Base-by-base conservation (phyloP, 2,113 vertebrate species). In the Odocoileus virginianus region DNA sequence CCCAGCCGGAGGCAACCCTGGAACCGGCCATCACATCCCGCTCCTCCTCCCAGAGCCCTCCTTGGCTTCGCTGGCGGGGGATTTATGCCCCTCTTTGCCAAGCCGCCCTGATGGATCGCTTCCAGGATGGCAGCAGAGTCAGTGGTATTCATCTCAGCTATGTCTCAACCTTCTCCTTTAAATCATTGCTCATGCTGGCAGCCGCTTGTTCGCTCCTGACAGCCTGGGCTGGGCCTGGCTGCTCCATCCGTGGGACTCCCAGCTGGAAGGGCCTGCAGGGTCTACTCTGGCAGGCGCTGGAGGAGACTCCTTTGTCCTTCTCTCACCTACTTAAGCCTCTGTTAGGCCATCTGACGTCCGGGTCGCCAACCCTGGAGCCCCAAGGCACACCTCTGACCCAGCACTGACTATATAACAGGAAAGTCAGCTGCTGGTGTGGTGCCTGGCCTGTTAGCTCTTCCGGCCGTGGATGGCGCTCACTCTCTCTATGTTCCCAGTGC, bases 131-230 rank as follows among this genome's bases (percentile, higher is more conserved):
- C 3, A 7, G 94, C 25, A 7, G 36, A 98, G 93, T 96, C 97
- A 16, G 88, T 33, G 33, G n/a, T 93, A 97, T 99, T 98, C 94
- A 98, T 98, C 98, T 98, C 91, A 67, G 95, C 28, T 36, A 81
- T 19, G 60, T 96, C 96, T 98, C 97, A 98, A 98, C 88, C 97
- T 94, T 89, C 92, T 97, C 74, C 93, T 87, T 93, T 97, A 93
- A 97, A 98, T 96, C 23, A 92, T 87, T 87, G 84, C 89, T 97
- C 95, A 30, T 0, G 0, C 86, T 33, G 81, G 95, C 67, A 97
- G 90, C 76, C 9, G 0, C 89, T 98, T 82, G 60, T 74, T 55
- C 0, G 0, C 55, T 45, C 71, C 58, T 92, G 95, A 90, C 92
- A 94, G 79, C 71, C 89, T 47, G 7, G 78, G 45, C 36, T 11